These are phyloP conservation scores for Drosophila littoralis DNA, from an alignment of 1,140 invertebrate genomes.

Conservation along the genomic window DNA sequence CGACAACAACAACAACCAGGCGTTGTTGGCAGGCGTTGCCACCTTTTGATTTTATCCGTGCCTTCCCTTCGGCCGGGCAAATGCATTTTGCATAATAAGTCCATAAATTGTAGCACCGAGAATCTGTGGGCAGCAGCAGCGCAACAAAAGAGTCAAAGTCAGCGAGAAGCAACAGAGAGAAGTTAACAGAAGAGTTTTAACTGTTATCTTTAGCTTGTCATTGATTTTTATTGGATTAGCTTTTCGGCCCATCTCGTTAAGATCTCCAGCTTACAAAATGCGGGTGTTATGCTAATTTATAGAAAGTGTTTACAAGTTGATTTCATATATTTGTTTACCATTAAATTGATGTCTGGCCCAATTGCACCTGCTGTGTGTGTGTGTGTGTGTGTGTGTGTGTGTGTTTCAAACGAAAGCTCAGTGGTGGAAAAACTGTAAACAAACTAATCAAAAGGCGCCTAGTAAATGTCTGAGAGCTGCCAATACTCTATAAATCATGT, in stretches of 20 bases:
- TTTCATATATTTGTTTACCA: constrained; percentile 31
- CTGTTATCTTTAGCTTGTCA: constrained; percentile 8
- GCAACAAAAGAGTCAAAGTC: neutral
- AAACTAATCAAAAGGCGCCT: constrained; percentile 38
- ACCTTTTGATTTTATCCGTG: constrained; percentile 4
- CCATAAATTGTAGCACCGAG: constrained; percentile 46
- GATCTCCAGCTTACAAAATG: constrained; percentile 13
- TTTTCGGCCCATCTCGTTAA: neutral
- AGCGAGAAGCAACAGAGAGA: neutral
- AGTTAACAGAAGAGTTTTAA: neutral
- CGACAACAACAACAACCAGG: neutral
- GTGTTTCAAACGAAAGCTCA: constrained; percentile 15
- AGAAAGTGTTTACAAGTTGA: constrained; percentile 23
- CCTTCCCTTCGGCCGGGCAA: neutral
- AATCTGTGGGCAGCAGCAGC: constrained; percentile 28
- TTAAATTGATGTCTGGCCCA: constrained; percentile 16
- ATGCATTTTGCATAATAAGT: constrained; percentile 60
- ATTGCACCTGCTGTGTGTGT: constrained; percentile 26
- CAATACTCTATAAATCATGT: constrained; percentile 33
- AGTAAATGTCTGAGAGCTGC: constrained; percentile 1
- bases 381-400: neutral
- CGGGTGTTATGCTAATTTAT: constrained; percentile 32
- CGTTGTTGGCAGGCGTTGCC: constrained; percentile 41
- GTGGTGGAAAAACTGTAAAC: constrained; percentile 26
- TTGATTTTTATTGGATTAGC: constrained; percentile 8